Conservation (phyloP, 2,113 vertebrate genomes). For the Prochilodus magdalenae region DNA sequence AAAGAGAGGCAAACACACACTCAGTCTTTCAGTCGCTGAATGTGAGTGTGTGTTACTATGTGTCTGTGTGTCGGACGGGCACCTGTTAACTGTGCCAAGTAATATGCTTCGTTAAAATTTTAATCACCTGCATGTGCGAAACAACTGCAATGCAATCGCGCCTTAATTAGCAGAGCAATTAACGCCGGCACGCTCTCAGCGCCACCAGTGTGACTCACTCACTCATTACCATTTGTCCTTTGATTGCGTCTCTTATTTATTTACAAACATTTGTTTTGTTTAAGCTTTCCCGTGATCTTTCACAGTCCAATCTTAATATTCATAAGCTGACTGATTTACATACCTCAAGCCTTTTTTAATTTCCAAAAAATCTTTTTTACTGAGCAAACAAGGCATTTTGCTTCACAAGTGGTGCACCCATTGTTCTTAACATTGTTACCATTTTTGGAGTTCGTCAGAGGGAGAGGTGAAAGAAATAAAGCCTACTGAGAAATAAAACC, state of each 20-base stretch:
- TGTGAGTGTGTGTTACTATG: background rate
- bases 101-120: slow-evolving; percentile 99
- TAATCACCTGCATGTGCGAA: slow-evolving; percentile 99
- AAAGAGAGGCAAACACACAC: background rate
- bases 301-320: slow-evolving; percentile 24
- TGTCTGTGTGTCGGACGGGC: slow-evolving; percentile 58
- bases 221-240: slow-evolving; percentile 86
- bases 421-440: background rate
- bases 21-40: background rate
- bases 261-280: slow-evolving; percentile 73
- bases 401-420: background rate
- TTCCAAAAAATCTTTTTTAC: background rate
- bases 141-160: slow-evolving; percentile 99
- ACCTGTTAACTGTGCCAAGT: slow-evolving; percentile 99
- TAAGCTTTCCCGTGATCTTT: slow-evolving; percentile 48
- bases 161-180: slow-evolving; percentile 99
- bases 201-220: slow-evolving; percentile 81
- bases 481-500: background rate
- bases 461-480: background rate
- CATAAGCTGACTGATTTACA: slow-evolving; percentile 9
- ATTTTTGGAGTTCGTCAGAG: background rate
- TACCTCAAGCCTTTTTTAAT: background rate
- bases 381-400: background rate
- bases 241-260: slow-evolving; percentile 83
- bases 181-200: slow-evolving; percentile 91